These are phyloP conservation scores for Argopecten irradians DNA, from an alignment of 1,140 invertebrate genomes.

Conservation along the genomic window DNA sequence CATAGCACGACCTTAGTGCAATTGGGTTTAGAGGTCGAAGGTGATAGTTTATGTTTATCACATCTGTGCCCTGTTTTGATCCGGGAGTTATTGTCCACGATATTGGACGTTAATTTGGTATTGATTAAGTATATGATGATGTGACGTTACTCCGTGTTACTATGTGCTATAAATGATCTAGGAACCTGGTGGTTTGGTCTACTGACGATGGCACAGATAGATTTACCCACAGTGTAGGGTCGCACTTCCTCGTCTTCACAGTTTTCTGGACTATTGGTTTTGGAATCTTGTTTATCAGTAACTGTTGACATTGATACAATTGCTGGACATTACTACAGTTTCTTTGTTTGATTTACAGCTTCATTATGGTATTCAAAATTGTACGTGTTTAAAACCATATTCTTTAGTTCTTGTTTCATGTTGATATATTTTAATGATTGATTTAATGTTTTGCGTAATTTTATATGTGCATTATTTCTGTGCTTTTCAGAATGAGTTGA, in stretches of 20 bases:
- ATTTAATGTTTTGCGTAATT: background rate
- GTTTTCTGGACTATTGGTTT: too few relatives aligned
- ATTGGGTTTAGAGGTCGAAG: background rate
- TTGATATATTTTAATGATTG: background rate
- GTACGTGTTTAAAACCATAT: background rate
- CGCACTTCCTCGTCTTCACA: too few relatives aligned
- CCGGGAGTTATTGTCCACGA: background rate
- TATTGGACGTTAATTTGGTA: background rate
- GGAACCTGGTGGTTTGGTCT: background rate
- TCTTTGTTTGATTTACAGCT: too few relatives aligned
- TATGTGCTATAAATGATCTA: background rate
- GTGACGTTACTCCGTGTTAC: background rate
- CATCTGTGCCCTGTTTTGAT: background rate
- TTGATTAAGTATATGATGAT: background rate
- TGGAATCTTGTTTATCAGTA: too few relatives aligned
- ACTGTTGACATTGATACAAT: too few relatives aligned
- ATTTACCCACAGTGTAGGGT: background rate
- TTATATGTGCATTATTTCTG: background rate
- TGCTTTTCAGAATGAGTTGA: slow-evolving; percentile 35
- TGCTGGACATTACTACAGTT: too few relatives aligned
- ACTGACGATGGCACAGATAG: background rate
- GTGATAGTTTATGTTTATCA: background rate
- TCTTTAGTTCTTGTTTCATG: background rate
- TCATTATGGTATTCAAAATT: too few relatives aligned
- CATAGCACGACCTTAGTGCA: background rate